Base-by-base conservation (phyloP, 2,113 vertebrate species). In the Phalacrocorax pelagicus region DNA sequence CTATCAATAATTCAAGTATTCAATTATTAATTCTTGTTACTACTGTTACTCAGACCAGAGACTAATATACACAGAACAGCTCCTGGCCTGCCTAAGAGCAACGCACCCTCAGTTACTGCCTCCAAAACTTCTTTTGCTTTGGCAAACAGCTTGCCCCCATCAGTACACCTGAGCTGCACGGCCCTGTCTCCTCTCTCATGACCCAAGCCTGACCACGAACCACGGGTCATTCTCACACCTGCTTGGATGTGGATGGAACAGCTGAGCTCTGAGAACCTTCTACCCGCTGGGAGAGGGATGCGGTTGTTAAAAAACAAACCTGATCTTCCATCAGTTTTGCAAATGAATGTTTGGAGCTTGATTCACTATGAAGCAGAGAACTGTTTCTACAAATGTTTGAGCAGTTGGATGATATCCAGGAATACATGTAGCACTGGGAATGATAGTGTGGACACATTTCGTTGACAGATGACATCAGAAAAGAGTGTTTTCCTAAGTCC, bases 391-490 rank as follows among this genome's bases (percentile, higher is more conserved):
- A 58, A 57, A 38, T 20, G 27, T 49, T 58, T 52, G 42, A 69
- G 59, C 70, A 36, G 70, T 2, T 81, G 59, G 58, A 12, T 51
- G 65, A 17, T 13, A 38, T 12, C 58, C 34, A 58, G 47, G 38
- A 62, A 11, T 15, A 8, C 19, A 9, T 5, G 30, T 7, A 79
- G 46, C 29, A 9, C 22, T 32, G 49, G 22, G 38, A 74, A 58
- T 13, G 14, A 32, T 38, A 34, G 5, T 0, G 0, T 55, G 67
- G 62, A 15, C 8, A 5, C 30, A 3, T 8, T 12, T 81, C 10
- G 15, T 36, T 52, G 20, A 40, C 5, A 81, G 55, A 21, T 14
- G 4, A 0, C 15, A 18, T 54, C 55, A 54, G 27, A 69, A 86
- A 65, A 27, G 38, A 32, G 8, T 8, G 20, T 15, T 72, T 78